These are phyloP conservation scores for Fragum whitleyi DNA, from an alignment of 2,888 invertebrate species.

Conservation along the genomic window DNA sequence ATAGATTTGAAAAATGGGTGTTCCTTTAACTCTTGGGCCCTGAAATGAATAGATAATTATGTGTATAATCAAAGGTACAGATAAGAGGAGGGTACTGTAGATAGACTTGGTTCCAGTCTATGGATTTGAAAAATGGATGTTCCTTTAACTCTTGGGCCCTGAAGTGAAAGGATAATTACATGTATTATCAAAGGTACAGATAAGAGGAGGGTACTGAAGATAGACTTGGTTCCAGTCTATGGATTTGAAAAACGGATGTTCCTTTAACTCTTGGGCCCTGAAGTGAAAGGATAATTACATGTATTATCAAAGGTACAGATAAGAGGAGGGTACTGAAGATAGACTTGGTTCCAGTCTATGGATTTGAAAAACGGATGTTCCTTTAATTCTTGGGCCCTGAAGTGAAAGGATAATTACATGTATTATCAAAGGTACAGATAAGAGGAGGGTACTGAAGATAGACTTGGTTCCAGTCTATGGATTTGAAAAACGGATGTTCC, in stretches of 20 bases:
- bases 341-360: constrained; percentile 99
- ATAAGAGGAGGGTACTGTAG: constrained; percentile 99
- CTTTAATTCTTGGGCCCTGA: constrained; percentile 97
- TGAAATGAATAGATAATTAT: constrained; percentile 84
- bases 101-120: constrained; percentile 99
- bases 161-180: constrained; percentile 53
- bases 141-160: constrained; percentile 99
- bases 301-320: no score
- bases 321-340: constrained; percentile 99
- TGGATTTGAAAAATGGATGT: constrained; percentile 98
- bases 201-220: constrained; percentile 98
- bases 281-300: constrained; percentile 20
- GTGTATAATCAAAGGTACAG: no score
- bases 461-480: constrained; percentile 99
- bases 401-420: constrained; percentile 24
- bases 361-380: constrained; percentile 98
- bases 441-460: constrained; percentile 99
- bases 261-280: constrained; percentile 98
- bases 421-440: no score
- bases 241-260: constrained; percentile 98
- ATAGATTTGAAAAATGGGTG: constrained; percentile 98
- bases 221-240: constrained; percentile 99
- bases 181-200: no score
- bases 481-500: constrained; percentile 98
- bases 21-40: constrained; percentile 98